Conservation (phyloP, 2,888 invertebrate species). For the Eledona agricola region DNA sequence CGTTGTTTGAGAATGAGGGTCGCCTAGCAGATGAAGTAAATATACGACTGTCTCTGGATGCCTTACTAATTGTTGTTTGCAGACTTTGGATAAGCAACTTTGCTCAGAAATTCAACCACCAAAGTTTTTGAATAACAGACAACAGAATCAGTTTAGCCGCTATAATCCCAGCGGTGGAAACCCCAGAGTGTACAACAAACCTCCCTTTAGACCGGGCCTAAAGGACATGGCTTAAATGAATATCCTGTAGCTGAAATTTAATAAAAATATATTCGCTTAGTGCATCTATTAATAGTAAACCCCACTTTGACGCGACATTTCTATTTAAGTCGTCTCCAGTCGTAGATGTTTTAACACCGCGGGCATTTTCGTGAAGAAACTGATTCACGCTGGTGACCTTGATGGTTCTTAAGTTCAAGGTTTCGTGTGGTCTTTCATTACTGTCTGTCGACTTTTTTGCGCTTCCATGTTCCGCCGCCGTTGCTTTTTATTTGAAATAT, state of each 20-base stretch:
- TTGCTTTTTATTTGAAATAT: constrained; percentile 8
- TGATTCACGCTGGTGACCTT: constrained; percentile 26
- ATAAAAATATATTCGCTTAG: no score
- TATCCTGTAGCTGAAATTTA: neutral
- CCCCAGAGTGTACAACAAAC: constrained; percentile 3
- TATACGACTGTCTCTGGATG: constrained; percentile 2
- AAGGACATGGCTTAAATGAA: constrained; percentile 1
- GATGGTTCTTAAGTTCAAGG: constrained; percentile 31
- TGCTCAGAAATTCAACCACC: constrained; percentile 54
- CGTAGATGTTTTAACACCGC: neutral
- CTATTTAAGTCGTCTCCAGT: neutral
- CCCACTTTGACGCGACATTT: neutral
- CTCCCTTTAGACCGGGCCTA: constrained; percentile 5
- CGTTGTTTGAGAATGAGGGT: constrained; percentile 66
- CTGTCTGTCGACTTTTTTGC: constrained; percentile 11
- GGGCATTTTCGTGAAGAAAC: constrained; percentile 1
- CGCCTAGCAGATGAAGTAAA: constrained; percentile 58
- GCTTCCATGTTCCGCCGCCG: constrained; percentile 5
- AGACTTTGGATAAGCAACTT: constrained; percentile 61
- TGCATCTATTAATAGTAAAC: constrained; percentile 8
- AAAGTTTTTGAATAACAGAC: constrained; percentile 39
- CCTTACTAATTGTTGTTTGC: constrained; percentile 45
- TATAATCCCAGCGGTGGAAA: neutral
- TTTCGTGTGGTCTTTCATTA: constrained; percentile 8
- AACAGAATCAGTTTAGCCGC: constrained; percentile 11